Base-by-base conservation (phyloP, 2,888 invertebrate genomes). In the Synergus laeviventris region DNA sequence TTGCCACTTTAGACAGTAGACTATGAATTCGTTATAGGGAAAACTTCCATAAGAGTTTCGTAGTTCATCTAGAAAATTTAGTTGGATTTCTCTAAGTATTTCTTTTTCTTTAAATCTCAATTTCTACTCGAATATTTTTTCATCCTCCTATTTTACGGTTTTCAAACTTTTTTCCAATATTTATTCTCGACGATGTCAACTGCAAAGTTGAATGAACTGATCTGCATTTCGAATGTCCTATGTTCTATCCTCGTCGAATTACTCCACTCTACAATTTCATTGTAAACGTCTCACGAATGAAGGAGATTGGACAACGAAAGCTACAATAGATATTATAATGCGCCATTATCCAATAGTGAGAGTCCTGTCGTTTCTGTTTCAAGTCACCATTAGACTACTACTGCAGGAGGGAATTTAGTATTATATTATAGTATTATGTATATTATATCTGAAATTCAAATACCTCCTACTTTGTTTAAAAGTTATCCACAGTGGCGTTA, bases 231-330 rank as follows among this genome's bases (percentile, higher is more conserved):
- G 64, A 64, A 21, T 64, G 21, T n/a, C 62, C 38, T 38, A 56
- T 11, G 2, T n/a, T 62, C 61, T 61, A 31, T 38, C 38, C 4
- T 14, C 21, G 18, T 64, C 2, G 49, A 70, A 70, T 49, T 70
- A 21, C 64, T 70, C 31, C 31, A 16, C 45, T 70, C 49, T 24
- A 12, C 38, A 56, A 74, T 74, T 59, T 74, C 56, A 56, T 74
- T 56, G 9, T 31, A 21, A 73, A 85, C 85, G 81, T 84, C 84
- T 84, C 76, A 79, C 38, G 49, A 59, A 70, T 21, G 64, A 49
- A 73, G 24, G 38, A 76, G 45, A 73, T 39, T 73, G 76, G 24
- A 66, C 45, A 66, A 66, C 42, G 24, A 45, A 66, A 66, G 21
- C 45, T 45, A 24, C 24, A 24, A 16, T 62, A 66, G 45, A 66